These are phyloP conservation scores for Drosophila maculinotata DNA, from an alignment of 2,888 invertebrate genomes.

Conservation along the genomic window DNA sequence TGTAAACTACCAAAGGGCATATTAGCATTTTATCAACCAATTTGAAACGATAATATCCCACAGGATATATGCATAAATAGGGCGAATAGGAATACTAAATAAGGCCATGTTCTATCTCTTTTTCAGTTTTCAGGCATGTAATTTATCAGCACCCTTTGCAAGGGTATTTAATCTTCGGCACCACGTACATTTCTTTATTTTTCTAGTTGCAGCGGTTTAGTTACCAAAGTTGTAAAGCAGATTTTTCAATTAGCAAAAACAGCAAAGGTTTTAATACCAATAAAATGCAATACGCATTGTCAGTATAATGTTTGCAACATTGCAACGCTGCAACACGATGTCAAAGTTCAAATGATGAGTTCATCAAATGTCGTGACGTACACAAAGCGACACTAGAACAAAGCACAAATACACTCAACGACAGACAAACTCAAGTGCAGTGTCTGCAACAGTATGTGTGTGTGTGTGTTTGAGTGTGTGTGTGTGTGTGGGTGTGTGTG, in stretches of 20 bases:
- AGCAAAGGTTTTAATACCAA: neutral
- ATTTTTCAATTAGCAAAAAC: conserved; percentile 40
- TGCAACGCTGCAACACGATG: conserved; percentile 30
- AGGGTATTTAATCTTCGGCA: neutral
- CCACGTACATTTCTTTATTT: neutral
- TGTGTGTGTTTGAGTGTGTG: conserved; percentile 1
- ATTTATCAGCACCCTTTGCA: neutral
- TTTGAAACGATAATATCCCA: no score
- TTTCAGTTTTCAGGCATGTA: no score
- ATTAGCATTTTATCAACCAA: no score
- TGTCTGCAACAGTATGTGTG: conserved; percentile 38
- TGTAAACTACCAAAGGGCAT: no score
- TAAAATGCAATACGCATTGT: conserved; percentile 1
- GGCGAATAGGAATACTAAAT: no score
- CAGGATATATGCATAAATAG: no score
- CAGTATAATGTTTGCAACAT: conserved; percentile 10
- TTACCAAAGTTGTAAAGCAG: neutral
- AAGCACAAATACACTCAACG: conserved; percentile 75
- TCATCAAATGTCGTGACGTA: conserved; percentile 64
- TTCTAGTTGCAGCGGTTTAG: neutral
- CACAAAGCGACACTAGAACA: conserved; percentile 69
- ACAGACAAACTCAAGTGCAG: conserved; percentile 68
- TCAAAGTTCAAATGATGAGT: conserved; percentile 78
- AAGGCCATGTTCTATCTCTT: no score
- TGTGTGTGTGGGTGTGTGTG: neutral